These are phyloP conservation scores for Grapholita molesta DNA, from an alignment of 1,140 invertebrate genomes.

Conservation along the genomic window DNA sequence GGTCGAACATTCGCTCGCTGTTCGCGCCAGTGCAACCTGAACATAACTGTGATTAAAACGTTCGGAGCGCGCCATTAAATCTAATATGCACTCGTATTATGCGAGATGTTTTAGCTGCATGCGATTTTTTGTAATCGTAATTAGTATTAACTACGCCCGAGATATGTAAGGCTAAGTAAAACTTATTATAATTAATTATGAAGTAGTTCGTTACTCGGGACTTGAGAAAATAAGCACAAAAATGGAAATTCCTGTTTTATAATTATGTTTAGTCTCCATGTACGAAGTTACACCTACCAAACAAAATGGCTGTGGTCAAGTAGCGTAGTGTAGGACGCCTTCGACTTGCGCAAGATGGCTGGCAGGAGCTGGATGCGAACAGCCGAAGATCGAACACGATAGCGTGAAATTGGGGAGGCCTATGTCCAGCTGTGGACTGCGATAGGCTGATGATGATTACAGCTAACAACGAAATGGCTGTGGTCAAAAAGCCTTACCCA, in stretches of 20 bases:
- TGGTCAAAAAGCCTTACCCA: too few relatives aligned
- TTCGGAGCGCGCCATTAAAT: slow-evolving; percentile 52
- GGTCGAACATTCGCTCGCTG: background rate
- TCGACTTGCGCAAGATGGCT: too few relatives aligned
- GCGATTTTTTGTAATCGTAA: slow-evolving; percentile 45
- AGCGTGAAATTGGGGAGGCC: too few relatives aligned
- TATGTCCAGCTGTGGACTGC: too few relatives aligned
- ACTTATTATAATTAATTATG: background rate
- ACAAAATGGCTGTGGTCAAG: too few relatives aligned
- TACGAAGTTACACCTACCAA: too few relatives aligned
- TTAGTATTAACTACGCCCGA: slow-evolving; percentile 26
- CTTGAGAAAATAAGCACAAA: background rate
- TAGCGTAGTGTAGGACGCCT: too few relatives aligned
- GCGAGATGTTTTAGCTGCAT: slow-evolving; percentile 35
- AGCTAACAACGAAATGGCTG: too few relatives aligned
- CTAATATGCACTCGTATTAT: slow-evolving; percentile 57
- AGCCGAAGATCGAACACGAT: too few relatives aligned
- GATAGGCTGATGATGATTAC: too few relatives aligned
- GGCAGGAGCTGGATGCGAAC: too few relatives aligned
- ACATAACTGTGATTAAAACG: slow-evolving; percentile 47
- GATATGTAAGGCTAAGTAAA: background rate
- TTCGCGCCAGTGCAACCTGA: slow-evolving; percentile 14
- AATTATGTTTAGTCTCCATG: too few relatives aligned
- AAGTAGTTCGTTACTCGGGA: background rate
- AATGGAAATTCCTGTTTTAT: background rate